These are phyloP conservation scores for Philereme transversata DNA, from an alignment of 2,888 invertebrate species.

Conservation along the genomic window DNA sequence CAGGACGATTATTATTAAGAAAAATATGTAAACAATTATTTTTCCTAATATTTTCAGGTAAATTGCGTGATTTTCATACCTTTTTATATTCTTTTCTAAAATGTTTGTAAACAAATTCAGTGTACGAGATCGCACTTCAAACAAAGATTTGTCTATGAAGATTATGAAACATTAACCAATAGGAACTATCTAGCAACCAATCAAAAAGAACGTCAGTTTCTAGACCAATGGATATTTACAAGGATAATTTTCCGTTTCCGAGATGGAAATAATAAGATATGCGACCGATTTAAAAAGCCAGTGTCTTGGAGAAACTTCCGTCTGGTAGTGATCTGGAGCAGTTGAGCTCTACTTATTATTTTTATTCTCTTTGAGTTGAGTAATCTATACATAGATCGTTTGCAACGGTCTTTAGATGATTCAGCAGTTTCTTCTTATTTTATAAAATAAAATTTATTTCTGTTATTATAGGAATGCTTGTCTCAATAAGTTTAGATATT, in stretches of 20 bases:
- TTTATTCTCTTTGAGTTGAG: too few species aligned
- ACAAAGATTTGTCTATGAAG: slow-evolving; percentile 44
- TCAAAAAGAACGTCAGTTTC: slow-evolving; percentile 23
- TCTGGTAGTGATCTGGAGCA: neutral
- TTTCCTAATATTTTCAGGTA: slow-evolving; percentile 1
- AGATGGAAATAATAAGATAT: neutral
- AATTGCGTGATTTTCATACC: neutral
- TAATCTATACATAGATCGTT: too few species aligned
- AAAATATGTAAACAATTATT: neutral
- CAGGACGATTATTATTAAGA: neutral
- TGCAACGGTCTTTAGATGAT: too few species aligned
- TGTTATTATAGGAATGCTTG: too few species aligned
- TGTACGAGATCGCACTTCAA: slow-evolving; percentile 31
- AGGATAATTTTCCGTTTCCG: too few species aligned
- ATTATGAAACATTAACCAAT: slow-evolving; percentile 38
- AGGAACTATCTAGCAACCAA: slow-evolving; percentile 39
- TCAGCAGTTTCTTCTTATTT: too few species aligned
- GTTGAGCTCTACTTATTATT: too few species aligned
- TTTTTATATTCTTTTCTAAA: neutral
- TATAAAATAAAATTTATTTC: too few species aligned
- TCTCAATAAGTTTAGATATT: too few species aligned
- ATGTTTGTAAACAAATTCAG: neutral
- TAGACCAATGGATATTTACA: slow-evolving; percentile 2
- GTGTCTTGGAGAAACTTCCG: too few species aligned
- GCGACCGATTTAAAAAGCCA: slow-evolving; percentile 5